Evolutionary conservation across 2,113 vertebrate genomes (phyloP).

Genomic region (Pholis gunnellus): DNA sequence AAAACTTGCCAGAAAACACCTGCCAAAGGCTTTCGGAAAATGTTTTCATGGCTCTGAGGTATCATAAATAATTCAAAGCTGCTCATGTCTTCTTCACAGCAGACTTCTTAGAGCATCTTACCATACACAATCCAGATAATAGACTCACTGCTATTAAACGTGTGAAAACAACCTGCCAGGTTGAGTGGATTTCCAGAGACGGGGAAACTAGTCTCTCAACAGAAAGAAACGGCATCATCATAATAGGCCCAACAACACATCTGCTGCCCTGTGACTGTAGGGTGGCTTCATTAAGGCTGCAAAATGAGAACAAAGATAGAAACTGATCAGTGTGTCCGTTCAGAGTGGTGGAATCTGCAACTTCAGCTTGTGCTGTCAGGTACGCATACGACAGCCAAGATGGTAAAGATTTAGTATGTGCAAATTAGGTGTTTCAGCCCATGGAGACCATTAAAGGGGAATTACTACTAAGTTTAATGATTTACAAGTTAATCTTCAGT

Average conservation of each 20-base stretch:
- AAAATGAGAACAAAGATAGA: constrained; percentile 41
- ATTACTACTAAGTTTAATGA: constrained; percentile 42
- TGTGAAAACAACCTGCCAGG: constrained; percentile 53
- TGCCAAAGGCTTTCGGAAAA: constrained; percentile 75
- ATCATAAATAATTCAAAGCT: constrained; percentile 81
- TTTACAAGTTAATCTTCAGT: constrained; percentile 38
- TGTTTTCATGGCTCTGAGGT: constrained; percentile 69
- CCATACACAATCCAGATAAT: constrained; percentile 51
- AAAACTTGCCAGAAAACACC: constrained; percentile 62
- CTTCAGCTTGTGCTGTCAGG: constrained; percentile 40
- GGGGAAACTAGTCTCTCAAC: constrained; percentile 23
- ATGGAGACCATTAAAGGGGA: constrained; percentile 34
- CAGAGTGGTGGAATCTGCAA: constrained; percentile 31
- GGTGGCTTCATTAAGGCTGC: constrained; percentile 26
- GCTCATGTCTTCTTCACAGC: constrained; percentile 55
- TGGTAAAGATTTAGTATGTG: constrained; percentile 11
- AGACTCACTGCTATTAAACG: constrained; percentile 60
- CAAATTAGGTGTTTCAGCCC: constrained; percentile 12
- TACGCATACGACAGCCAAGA: constrained; percentile 4
- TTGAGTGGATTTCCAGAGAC: constrained; percentile 40
- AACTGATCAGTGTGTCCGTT: constrained; percentile 34
- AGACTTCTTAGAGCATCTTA: constrained; percentile 58
- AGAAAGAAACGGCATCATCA: constrained; percentile 31
- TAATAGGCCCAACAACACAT: constrained; percentile 23
- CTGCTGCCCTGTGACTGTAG: constrained; percentile 31